These are phyloP conservation scores for Heliocidaris tuberculata DNA, from an alignment of 35 echinoderm and acorn worm species.

Conservation along the genomic window DNA sequence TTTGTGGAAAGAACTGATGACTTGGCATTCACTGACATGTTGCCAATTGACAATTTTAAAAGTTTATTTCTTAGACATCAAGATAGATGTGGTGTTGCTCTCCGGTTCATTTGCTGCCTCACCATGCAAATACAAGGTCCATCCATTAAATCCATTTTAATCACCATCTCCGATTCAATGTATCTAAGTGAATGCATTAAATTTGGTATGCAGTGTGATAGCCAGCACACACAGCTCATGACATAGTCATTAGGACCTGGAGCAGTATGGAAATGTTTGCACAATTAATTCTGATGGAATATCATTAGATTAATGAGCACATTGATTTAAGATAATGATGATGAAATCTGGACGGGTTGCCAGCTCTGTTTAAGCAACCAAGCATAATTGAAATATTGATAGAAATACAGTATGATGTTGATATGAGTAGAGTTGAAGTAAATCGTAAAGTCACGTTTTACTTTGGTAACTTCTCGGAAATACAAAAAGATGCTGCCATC, in stretches of 20 bases:
- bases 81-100: neutral
- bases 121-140: neutral
- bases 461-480: neutral
- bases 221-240: neutral
- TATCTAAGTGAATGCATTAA: neutral
- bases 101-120: neutral
- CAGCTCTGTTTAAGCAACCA: neutral
- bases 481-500: neutral
- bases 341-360: neutral
- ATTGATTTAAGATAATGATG: slow-evolving; percentile 19
- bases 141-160: neutral
- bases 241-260: neutral
- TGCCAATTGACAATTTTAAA: no score
- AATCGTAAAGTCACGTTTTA: neutral
- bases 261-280: neutral
- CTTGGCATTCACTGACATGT: no score
- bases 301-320: neutral
- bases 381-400: neutral
- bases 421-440: neutral
- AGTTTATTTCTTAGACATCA: no score
- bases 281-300: slow-evolving; percentile 2
- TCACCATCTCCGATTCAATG: neutral
- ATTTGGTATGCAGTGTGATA: neutral
- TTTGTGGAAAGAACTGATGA: no score
- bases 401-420: neutral